These are phyloP conservation scores for Lithobates sylvaticus DNA, from an alignment of 2,797 vertebrate genomes.

Conservation along the genomic window DNA sequence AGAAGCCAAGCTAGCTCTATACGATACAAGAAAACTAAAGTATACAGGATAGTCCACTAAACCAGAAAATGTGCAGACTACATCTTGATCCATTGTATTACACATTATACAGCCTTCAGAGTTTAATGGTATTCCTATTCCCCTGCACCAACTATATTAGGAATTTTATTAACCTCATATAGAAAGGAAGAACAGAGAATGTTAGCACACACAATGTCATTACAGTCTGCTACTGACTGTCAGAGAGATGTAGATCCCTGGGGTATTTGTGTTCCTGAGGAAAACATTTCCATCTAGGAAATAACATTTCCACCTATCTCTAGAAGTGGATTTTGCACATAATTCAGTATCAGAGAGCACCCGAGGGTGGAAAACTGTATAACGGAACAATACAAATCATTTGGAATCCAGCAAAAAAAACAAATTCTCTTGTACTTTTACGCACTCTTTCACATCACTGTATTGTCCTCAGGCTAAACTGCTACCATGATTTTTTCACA, in stretches of 20 bases:
- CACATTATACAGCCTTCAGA: not conserved
- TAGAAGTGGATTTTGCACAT: constrained; percentile 10
- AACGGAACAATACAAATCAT: constrained; percentile 39
- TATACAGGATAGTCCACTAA: not conserved
- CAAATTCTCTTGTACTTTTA: constrained; percentile 31
- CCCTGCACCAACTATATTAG: constrained; percentile 3
- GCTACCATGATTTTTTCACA: constrained; percentile 3
- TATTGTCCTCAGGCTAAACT: constrained; percentile 21
- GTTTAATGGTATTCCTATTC: not conserved
- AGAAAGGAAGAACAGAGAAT: constrained; percentile 19
- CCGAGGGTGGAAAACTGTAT: constrained; percentile 16
- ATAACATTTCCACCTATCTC: constrained; percentile 27
- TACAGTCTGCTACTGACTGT: constrained; percentile 21
- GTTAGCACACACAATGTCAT: constrained; percentile 6
- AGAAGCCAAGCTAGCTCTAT: not conserved
- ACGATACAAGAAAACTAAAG: not conserved
- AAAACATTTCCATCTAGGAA: constrained; percentile 35
- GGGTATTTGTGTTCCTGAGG: constrained; percentile 22
- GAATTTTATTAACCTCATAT: constrained; percentile 8
- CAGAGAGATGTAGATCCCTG: constrained; percentile 28
- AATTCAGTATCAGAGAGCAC: constrained; percentile 37
- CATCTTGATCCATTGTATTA: not conserved
- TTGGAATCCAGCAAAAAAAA: constrained; percentile 25
- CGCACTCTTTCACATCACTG: constrained; percentile 15
- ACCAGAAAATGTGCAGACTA: not conserved